Evolutionary conservation across 64 coral and sea anemone species (phyloP).

Genomic region (Actinia tenebrosa): DNA sequence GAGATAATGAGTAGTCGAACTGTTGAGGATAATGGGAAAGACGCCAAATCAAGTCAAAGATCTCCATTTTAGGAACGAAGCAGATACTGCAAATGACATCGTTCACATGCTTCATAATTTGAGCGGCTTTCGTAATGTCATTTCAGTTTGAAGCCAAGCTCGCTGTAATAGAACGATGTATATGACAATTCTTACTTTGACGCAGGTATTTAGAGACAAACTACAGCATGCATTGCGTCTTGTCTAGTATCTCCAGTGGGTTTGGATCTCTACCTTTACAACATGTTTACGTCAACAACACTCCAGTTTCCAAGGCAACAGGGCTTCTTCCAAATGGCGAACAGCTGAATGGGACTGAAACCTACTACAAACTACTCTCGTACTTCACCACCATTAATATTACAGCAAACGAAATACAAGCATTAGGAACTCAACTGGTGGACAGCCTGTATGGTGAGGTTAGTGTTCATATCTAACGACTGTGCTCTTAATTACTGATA

Average conservation of each 20-base stretch:
- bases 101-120: too few relatives aligned
- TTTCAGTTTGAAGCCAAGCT: too few relatives aligned
- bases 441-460: conserved; percentile 59
- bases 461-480: not conserved
- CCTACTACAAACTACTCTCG: conserved; percentile 54
- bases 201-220: conserved; percentile 41
- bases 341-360: conserved; percentile 11
- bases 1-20: too few relatives aligned
- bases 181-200: not conserved
- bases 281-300: conserved; percentile 48
- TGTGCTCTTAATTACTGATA: too few relatives aligned
- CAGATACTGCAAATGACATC: too few relatives aligned
- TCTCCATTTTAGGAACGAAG: too few relatives aligned
- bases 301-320: not conserved
- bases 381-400: conserved; percentile 52
- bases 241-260: conserved; percentile 38
- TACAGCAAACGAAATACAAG: conserved; percentile 48
- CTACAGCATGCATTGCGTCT: conserved; percentile 57
- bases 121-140: too few relatives aligned
- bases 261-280: conserved; percentile 43
- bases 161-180: too few relatives aligned
- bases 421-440: conserved; percentile 44
- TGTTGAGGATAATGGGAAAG: too few relatives aligned
- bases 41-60: too few relatives aligned
- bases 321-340: conserved; percentile 48